Evolutionary conservation across 2,797 vertebrate species (phyloP), one percentile per base, ranked within the genome.

Genomic region (Lagorchestes hirsutus): DNA sequence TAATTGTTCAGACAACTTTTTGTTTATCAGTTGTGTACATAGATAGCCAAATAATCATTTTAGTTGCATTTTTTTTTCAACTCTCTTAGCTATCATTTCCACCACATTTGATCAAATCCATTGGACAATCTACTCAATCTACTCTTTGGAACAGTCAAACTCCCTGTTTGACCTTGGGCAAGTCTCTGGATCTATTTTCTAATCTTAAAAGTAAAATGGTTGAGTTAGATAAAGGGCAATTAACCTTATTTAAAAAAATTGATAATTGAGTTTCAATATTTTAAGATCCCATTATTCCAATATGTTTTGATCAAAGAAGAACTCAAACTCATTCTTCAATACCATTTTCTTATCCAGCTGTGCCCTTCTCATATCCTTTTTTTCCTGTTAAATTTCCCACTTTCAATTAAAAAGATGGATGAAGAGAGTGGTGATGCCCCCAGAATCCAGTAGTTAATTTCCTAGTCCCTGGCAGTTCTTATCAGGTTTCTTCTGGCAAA

Each of bases 11-110:
- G 62, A 56, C 94, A 27, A 93, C 57, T 6, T 91, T 97, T 96
- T 91, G 18, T 94, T 92, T 90, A 62, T 56, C 95, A 90, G 90
- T 59, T 93, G 87, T 57, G 31, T 92, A 55, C 57, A 96, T 94
- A 27, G 52, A 94, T 93, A 95, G 52, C 55, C 29, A 94, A 22
- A 93, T 62, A 96, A 96, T 93, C 1, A 58, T 74, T 95, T 94
- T 91, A 55, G 54, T 52, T 93, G n/a, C 55, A 92, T 92, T 9
- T 94, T 22, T 56, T 74, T 95, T 95, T 95, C 28, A 94, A 58
- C 31, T 59, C 54, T 29, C 24, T 96, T 14, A 8, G 10, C 0
- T 54, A 34, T 58, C 91, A 87, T 90, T 95, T 94, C 27, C 62
- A 93, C 14, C 0, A 18, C 92, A 94, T 56, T 34, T 94, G 40